Conservation (phyloP, 2,113 vertebrate species). For the Solea solea region DNA sequence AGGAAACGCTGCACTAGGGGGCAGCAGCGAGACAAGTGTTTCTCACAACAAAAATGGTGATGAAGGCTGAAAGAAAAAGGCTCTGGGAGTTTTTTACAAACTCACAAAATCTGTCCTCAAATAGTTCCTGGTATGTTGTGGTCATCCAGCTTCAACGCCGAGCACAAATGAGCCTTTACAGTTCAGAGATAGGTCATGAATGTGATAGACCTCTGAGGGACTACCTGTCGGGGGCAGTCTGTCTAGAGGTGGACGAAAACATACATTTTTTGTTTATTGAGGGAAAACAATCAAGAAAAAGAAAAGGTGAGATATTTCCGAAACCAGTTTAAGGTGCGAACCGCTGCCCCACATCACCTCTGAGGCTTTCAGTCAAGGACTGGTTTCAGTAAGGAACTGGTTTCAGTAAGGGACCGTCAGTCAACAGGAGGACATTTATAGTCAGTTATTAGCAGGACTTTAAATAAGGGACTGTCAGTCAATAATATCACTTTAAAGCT, state of each 20-base stretch:
- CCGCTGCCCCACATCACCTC: slow-evolving; percentile 33
- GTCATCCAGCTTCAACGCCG: neutral
- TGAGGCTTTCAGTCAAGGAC: slow-evolving; percentile 57
- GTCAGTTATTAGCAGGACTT: slow-evolving; percentile 40
- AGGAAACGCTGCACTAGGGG: too few relatives aligned
- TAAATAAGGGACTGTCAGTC: slow-evolving; percentile 53
- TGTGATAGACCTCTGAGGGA: slow-evolving; percentile 1
- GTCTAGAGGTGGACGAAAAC: slow-evolving; percentile 20
- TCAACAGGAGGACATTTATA: slow-evolving; percentile 28
- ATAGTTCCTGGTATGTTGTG: too few relatives aligned
- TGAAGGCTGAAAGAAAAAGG: too few relatives aligned
- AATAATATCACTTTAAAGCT: slow-evolving; percentile 72
- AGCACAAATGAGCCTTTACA: neutral
- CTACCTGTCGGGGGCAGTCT: slow-evolving; percentile 31
- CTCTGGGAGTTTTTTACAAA: too few relatives aligned
- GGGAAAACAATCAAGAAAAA: slow-evolving; percentile 13
- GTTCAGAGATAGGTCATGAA: neutral
- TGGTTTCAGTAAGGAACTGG: slow-evolving; percentile 34
- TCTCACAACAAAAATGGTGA: too few relatives aligned
- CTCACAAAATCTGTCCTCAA: too few relatives aligned
- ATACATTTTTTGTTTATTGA: slow-evolving; percentile 12
- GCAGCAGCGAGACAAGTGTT: too few relatives aligned
- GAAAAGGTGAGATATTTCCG: slow-evolving; percentile 10
- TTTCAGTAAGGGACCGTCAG: slow-evolving; percentile 28
- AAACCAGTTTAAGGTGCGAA: slow-evolving; percentile 67